A percentile compares a stretch with the other conserved stretches of the same genome.
Conservation (phyloP, 2,888 invertebrate species). For the Zootermopsis nevadensis region DNA sequence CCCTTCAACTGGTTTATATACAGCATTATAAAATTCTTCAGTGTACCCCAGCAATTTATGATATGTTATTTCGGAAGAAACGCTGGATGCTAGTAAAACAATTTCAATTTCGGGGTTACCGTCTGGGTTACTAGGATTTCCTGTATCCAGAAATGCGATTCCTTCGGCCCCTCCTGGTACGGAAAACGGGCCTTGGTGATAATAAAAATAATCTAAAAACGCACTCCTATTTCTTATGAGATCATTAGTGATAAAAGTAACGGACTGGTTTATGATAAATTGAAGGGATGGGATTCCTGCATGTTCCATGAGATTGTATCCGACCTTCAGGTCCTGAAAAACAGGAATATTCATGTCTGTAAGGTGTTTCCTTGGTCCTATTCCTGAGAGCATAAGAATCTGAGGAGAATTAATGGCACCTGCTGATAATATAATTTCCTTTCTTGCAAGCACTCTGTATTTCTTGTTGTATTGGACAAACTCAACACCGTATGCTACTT, state of each 20-base stretch:
- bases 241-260: constrained; percentile 56
- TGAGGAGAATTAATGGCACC: constrained; percentile 53
- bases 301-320: constrained; percentile 86
- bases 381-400: constrained; percentile 68
- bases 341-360: constrained; percentile 70
- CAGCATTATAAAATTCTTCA: constrained; percentile 61
- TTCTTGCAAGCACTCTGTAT: constrained; percentile 63
- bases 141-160: constrained; percentile 79
- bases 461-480: constrained; percentile 62
- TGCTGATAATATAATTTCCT: constrained; percentile 66
- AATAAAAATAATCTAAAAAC: constrained; percentile 69
- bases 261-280: constrained; percentile 76
- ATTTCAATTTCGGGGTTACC: constrained; percentile 7
- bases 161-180: constrained; percentile 83
- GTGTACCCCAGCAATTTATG: constrained; percentile 59
- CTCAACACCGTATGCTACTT: constrained; percentile 48
- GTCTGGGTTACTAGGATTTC: constrained; percentile 62
- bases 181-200: constrained; percentile 77
- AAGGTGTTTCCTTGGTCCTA: constrained; percentile 73
- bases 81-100: not conserved
- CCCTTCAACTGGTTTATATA: constrained; percentile 63
- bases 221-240: constrained; percentile 27
- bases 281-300: constrained; percentile 78
- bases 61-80: constrained; percentile 51
- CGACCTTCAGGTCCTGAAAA: constrained; percentile 78